Base-by-base conservation (phyloP, 2,888 invertebrate species). In the Catocala fraxini region DNA sequence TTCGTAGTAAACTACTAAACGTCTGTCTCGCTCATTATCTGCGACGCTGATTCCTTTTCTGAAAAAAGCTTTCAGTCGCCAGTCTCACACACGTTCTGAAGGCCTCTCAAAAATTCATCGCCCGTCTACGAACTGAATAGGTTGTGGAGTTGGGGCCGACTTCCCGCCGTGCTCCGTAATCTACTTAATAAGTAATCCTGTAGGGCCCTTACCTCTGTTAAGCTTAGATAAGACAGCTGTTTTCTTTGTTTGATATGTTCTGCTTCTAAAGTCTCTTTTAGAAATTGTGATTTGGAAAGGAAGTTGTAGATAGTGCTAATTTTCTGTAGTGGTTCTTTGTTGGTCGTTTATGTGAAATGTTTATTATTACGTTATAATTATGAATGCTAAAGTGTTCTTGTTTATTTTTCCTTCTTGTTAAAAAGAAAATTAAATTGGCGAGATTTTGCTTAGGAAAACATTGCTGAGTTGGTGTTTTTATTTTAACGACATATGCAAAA, bases 61-160 rank as follows among this genome's bases (percentile, higher is more conserved):
- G 82, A 78, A 85, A 88, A 88, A 78, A 80, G 83, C 89, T 88
- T 87, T 86, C 88, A 89, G 85, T 84, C 84, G 82, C 63, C 62
- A 65, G 75, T 81, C 83, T 84, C 86, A 86, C 84, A 88, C 86
- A 74, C 86, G 87, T 84, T 88, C 88, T 86, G 84, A 80, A 90
- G 91, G 84, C 90, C 92, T 88, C 92, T 93, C 92, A 93, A 93
- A 93, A 92, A 93, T 93, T 93, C 93, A 93, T 92, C 92, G 91
- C 88, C 91, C 90, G 93, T 93, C 93, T 92, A 89, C 87, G 75
- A 78, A 82, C 79, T 90, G 88, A 92, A 91, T 89, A 80, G 86
- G 83, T 87, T 85, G 82, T 75, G 85, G 83, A 82, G 83, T 63
- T 79, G 85, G 82, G 72, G 80, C 76, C 75, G 84, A 80, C 84